phyloP scores from a whole-genome alignment of 1,140 invertebrate genomes.

The Aphaenogaster rudis region DNA sequence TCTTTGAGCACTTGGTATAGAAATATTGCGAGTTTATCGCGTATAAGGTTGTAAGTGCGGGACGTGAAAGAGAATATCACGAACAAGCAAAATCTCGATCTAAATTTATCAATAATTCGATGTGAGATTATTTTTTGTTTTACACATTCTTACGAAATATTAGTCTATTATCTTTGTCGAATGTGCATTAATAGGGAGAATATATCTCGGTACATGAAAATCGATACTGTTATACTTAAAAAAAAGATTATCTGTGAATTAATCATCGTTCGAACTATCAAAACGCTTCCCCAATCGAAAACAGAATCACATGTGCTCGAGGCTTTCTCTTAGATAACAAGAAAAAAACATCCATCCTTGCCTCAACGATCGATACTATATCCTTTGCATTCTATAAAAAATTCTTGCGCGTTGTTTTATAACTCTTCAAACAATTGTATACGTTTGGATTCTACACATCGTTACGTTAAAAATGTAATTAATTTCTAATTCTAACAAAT shows the following conservation, averaged over 20 bases:
- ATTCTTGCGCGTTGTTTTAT: conserved; percentile 6
- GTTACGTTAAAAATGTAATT: conserved; percentile 41
- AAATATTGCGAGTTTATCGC: not conserved
- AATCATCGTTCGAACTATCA: conserved; percentile 26
- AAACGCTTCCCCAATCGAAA: conserved; percentile 21
- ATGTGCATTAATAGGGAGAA: conserved; percentile 7
- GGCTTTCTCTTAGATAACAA: conserved; percentile 28
- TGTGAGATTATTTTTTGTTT: conserved; percentile 32
- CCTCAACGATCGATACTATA: conserved; percentile 4
- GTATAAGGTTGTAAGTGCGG: not conserved
- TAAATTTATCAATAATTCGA: conserved; percentile 53
- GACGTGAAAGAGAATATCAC: conserved; percentile 40
- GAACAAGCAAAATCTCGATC: conserved; percentile 8
- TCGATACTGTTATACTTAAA: conserved; percentile 24
- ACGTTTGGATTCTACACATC: conserved; percentile 20
- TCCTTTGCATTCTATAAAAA: conserved; percentile 14
- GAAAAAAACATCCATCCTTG: conserved; percentile 19
- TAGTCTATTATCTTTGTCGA: conserved; percentile 16
- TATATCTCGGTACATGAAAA: conserved; percentile 14
- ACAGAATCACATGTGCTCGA: conserved; percentile 27
- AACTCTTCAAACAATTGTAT: conserved; percentile 21
- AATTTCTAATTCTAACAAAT: conserved; percentile 51
- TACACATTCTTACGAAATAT: not conserved
- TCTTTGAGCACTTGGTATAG: not conserved
- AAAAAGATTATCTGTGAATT: conserved; percentile 40